Evolutionary conservation across 2,797 vertebrate genomes (phyloP).

Genomic region (Diplodus sargus): DNA sequence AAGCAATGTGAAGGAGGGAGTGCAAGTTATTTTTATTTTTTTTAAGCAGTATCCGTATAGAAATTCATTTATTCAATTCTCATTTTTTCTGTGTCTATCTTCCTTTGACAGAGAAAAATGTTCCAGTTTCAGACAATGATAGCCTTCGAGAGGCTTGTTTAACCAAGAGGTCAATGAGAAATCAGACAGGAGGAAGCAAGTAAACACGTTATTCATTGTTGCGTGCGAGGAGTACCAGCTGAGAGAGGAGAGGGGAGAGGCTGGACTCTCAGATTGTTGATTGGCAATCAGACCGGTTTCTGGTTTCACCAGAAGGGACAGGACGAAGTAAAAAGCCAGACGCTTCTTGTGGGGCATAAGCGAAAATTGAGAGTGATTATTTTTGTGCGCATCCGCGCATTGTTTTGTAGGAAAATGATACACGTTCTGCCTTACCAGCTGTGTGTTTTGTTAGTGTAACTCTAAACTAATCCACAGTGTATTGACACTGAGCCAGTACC

Average conservation of each 20-base stretch:
- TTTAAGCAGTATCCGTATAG: background rate
- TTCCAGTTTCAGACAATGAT: background rate
- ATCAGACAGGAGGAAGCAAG: background rate
- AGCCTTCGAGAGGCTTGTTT: background rate
- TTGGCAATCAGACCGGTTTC: conserved; percentile 5
- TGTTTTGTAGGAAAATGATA: too few species aligned
- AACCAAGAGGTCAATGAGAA: conserved; percentile 2
- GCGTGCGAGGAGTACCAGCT: background rate
- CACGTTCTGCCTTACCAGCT: too few species aligned
- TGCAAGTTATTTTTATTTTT: background rate
- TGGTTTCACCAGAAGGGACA: background rate
- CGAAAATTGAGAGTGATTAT: too few species aligned
- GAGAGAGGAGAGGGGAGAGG: background rate
- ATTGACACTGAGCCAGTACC: too few species aligned
- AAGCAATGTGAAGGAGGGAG: conserved; percentile 17
- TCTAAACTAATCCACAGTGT: too few species aligned
- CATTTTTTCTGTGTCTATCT: background rate
- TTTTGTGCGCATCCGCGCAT: too few species aligned
- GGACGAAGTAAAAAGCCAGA: background rate
- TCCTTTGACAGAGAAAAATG: background rate
- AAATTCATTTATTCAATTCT: background rate
- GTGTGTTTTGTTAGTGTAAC: too few species aligned
- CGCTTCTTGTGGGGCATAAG: too few species aligned
- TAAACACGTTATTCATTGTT: background rate
- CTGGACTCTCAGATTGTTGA: background rate